Conservation (phyloP, 2,888 invertebrate species). For the Suillia variegata region DNA sequence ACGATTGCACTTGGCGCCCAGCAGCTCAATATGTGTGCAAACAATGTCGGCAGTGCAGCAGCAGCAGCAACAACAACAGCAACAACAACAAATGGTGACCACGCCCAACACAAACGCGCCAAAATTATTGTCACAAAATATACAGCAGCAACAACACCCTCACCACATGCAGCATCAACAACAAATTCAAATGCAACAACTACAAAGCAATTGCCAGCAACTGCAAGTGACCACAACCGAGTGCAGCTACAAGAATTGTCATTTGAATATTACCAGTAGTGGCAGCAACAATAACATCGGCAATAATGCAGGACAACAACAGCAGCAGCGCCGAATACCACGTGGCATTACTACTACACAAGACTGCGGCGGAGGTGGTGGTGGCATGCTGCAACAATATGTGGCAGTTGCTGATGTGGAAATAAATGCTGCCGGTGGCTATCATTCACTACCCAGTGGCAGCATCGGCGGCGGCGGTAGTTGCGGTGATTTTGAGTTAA, state of each 20-base stretch:
- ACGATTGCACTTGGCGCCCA: slow-evolving; percentile 38
- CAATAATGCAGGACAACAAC: no score
- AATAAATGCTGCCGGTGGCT: slow-evolving; percentile 46
- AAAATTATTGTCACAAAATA: slow-evolving; percentile 29
- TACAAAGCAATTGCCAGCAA: slow-evolving; percentile 15
- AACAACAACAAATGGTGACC: slow-evolving; percentile 35
- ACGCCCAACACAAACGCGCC: slow-evolving; percentile 24
- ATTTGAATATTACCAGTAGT: slow-evolving; percentile 50
- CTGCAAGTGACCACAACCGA: slow-evolving; percentile 40
- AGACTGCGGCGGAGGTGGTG: no score
- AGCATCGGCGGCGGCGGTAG: slow-evolving; percentile 15
- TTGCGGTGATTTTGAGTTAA: slow-evolving; percentile 35
- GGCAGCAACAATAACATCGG: slow-evolving; percentile 38
- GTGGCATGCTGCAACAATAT: slow-evolving; percentile 51
- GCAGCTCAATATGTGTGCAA: slow-evolving; percentile 46
- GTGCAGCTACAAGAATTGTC: slow-evolving; percentile 60
- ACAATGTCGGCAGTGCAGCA: slow-evolving; percentile 34
- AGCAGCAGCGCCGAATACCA: slow-evolving; percentile 27
- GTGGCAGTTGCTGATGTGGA: slow-evolving; percentile 54
- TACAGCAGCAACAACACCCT: slow-evolving; percentile 25
- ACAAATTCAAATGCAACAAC: slow-evolving; percentile 22
- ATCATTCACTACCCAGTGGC: slow-evolving; percentile 36
- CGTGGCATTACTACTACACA: slow-evolving; percentile 28
- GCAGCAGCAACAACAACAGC: slow-evolving; percentile 32
- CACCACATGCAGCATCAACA: slow-evolving; percentile 21